These are phyloP conservation scores for Archips xylosteana DNA, from an alignment of 2,888 invertebrate genomes.

Conservation along the genomic window DNA sequence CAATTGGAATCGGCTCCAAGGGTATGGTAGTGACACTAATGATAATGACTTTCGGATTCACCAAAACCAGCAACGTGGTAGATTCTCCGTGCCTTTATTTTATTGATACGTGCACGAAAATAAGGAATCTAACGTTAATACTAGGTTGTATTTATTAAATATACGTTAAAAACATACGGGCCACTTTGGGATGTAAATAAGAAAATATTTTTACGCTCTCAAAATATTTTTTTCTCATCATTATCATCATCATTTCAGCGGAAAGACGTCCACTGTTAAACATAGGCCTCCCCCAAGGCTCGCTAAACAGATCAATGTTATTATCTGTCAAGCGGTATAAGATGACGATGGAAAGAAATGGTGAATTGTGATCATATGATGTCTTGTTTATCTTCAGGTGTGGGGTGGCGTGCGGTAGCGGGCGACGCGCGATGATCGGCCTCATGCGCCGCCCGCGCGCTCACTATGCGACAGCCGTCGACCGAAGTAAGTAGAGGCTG, in stretches of 20 bases:
- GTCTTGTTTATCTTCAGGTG: slow-evolving; percentile 58
- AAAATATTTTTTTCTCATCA: no score
- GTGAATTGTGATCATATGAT: not conserved
- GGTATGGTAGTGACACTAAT: slow-evolving; percentile 1
- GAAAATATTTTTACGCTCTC: no score
- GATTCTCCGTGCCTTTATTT: not conserved
- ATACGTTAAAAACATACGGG: no score
- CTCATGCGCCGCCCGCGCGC: slow-evolving; percentile 77
- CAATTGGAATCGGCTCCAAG: not conserved
- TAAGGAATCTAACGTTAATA: not conserved
- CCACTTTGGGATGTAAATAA: no score
- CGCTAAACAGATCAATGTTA: no score
- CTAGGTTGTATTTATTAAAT: no score
- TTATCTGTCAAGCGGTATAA: no score
- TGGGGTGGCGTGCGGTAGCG: slow-evolving; percentile 67
- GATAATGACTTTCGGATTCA: not conserved
- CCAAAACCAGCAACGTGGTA: not conserved
- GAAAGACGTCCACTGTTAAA: no score
- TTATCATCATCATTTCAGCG: no score
- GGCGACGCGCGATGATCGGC: slow-evolving; percentile 74
- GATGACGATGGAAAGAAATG: no score
- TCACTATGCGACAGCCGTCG: slow-evolving; percentile 81
- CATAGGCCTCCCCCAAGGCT: no score
- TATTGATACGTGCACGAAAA: not conserved
- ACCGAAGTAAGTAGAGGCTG: slow-evolving; percentile 70